phyloP scores from a whole-genome alignment of 2,888 invertebrate species.

The Nomada hirtipes region DNA sequence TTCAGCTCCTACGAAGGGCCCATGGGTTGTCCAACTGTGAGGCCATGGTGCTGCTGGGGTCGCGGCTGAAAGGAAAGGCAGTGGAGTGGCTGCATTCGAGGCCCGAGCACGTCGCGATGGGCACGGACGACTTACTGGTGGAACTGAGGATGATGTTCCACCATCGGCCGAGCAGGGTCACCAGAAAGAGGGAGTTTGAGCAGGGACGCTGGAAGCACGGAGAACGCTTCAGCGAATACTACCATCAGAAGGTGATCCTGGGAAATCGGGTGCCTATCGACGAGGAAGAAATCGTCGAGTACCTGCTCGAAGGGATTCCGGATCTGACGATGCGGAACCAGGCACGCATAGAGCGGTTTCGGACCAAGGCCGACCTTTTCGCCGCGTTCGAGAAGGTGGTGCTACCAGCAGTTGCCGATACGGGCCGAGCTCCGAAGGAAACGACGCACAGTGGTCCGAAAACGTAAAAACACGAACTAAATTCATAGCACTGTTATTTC shows the following conservation, averaged over 20 bases:
- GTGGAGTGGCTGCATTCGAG: slow-evolving; percentile 11
- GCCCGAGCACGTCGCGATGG: not conserved
- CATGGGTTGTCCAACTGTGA: not conserved
- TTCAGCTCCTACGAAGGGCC: not conserved
- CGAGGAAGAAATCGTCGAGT: not conserved
- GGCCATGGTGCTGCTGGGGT: not conserved
- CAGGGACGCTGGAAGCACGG: not conserved
- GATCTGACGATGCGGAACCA: not conserved
- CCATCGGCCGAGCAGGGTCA: not conserved
- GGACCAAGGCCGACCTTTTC: not conserved
- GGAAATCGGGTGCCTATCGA: slow-evolving; percentile 3
- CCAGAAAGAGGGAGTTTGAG: slow-evolving; percentile 8
- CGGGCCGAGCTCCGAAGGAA: not conserved
- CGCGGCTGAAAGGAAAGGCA: not conserved
- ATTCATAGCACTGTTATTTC: too few relatives aligned
- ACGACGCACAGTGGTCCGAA: not conserved
- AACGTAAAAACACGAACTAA: too few relatives aligned
- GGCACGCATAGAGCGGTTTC: not conserved
- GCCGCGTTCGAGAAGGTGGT: slow-evolving; percentile 11
- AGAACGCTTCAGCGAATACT: not conserved
- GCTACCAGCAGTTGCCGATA: not conserved
- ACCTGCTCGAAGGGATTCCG: not conserved
- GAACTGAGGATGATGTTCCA: not conserved
- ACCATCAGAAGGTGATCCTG: not conserved
- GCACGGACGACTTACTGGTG: not conserved